Evolutionary conservation across 2,113 vertebrate species (phyloP), one percentile per base, ranked within the genome.

Genomic region (Bos javanicus): DNA sequence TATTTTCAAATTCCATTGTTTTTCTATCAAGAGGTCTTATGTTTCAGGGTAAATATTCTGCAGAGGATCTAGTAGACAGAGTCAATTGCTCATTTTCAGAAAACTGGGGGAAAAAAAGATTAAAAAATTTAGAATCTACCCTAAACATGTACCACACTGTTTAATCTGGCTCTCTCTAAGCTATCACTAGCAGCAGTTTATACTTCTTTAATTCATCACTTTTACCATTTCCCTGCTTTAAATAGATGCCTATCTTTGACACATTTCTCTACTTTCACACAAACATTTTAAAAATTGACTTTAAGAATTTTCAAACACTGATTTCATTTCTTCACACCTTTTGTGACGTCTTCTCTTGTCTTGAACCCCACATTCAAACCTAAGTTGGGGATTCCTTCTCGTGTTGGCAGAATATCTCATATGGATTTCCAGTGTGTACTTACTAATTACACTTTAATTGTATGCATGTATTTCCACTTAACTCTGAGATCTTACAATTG

Each of bases 241-340:
- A 94, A 85, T 67, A 95, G 82, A 93, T 14, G 52, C 30, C 93
- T 52, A 81, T 26, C 48, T 13, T 96, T 93, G 96, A 97, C 92
- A 96, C 91, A 91, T 97, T 95, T 93, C 87, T 96, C 59, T 86
- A 82, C 88, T 91, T 71, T 94, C 76, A 89, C 50, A 87, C 57
- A 89, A 95, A 91, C 7, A 3, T 54, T 96, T 97, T 46, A 83
- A 9, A 98, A 97, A 87, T 59, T 94, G 67, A 94, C 56, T 67
- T 93, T 81, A 97, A 95, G 67, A 95, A 93, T 96, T 96, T 98
- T 95, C 97, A 98, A 95, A 98, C 82, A 96, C 19, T 92, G 88
- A 83, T 94, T 96, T 88, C 43, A 91, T 93, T 85, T 59, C 93
- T 97, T 97, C 93, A 97, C 50, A 91, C 78, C 89, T 95, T 85